Conservation (phyloP, 1,140 invertebrate genomes). For the Aphidius ervi region DNA sequence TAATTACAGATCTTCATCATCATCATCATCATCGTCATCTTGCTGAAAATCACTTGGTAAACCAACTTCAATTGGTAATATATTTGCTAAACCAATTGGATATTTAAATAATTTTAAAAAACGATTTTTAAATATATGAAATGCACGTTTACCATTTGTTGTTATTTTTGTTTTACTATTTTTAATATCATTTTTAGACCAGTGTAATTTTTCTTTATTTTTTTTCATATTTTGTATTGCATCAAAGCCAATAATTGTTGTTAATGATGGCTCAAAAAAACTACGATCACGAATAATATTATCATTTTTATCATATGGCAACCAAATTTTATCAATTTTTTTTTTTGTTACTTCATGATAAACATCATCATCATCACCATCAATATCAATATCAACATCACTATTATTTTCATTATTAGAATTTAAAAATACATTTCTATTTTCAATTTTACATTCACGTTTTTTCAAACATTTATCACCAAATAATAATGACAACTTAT, state of each 20-base stretch:
- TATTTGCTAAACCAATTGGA: conserved; percentile 27
- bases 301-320: not conserved
- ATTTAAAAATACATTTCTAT: not conserved
- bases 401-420: not conserved
- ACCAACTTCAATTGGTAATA: too few relatives aligned
- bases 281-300: conserved; percentile 3
- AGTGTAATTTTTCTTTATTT: not conserved
- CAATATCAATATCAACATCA: not conserved
- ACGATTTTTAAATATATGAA: conserved; percentile 36
- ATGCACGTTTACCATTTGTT: conserved; percentile 26
- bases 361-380: not conserved
- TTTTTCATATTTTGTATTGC: conserved; percentile 19
- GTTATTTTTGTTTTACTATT: conserved; percentile 20
- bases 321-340: not conserved
- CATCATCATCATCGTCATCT: too few relatives aligned
- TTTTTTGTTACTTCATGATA: not conserved
- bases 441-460: not conserved
- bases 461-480: conserved; percentile 1
- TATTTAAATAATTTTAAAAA: conserved; percentile 42
- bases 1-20: too few relatives aligned
- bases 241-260: conserved; percentile 34
- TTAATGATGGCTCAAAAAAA: conserved; percentile 29
- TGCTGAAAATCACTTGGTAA: too few relatives aligned
- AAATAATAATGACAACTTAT: conserved; percentile 8
- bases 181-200: conserved; percentile 8